These are phyloP conservation scores for Tinamus major DNA, from an alignment of 2,797 vertebrate species.

Conservation along the genomic window DNA sequence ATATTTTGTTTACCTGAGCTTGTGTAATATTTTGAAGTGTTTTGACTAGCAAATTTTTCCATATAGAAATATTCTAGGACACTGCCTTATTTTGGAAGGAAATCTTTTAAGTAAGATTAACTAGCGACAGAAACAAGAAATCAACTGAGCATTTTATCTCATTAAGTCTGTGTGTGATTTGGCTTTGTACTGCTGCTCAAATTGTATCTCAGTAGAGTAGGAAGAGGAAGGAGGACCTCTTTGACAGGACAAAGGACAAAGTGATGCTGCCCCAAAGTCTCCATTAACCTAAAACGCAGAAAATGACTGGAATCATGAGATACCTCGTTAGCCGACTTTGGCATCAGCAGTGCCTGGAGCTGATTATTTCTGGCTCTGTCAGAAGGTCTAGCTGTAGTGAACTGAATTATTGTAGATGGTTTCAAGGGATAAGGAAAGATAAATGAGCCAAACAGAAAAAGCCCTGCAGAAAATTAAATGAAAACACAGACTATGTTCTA, in stretches of 20 bases:
- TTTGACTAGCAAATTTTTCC: not conserved
- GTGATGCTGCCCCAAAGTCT: not conserved
- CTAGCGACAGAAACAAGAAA: not conserved
- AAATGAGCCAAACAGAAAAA: constrained; percentile 66
- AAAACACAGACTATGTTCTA: constrained; percentile 66
- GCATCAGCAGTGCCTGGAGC: not conserved
- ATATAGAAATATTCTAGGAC: not conserved
- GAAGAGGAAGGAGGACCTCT: not conserved
- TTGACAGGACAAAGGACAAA: not conserved
- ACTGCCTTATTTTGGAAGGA: not conserved
- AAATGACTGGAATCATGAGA: not conserved
- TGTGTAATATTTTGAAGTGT: not conserved
- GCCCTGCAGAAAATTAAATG: constrained; percentile 74
- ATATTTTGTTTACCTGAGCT: not conserved
- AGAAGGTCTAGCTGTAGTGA: constrained; percentile 26
- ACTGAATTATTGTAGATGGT: constrained; percentile 56
- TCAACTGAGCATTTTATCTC: not conserved
- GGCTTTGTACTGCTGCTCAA: not conserved
- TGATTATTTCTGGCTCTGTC: constrained; percentile 37
- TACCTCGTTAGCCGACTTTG: not conserved
- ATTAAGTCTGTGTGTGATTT: not conserved
- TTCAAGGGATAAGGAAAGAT: constrained; percentile 74
- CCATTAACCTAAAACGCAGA: not conserved
- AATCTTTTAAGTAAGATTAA: not conserved
- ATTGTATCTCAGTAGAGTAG: not conserved